Conservation (phyloP, 2,797 vertebrate species). For the Thalassophryne amazonica region DNA sequence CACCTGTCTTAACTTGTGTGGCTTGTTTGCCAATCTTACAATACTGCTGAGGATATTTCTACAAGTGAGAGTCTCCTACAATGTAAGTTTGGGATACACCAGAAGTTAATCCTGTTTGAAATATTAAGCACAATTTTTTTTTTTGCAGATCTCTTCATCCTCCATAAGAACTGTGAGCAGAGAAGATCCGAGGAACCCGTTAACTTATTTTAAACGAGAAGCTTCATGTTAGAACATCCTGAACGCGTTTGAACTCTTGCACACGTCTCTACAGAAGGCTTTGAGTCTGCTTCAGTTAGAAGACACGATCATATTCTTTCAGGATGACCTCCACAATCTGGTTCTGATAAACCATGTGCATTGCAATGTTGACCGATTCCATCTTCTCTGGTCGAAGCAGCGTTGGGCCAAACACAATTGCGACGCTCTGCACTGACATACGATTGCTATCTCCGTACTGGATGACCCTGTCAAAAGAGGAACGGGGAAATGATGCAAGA, state of each 20-base stretch:
- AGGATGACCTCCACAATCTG: conserved; percentile 94
- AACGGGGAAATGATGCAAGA: neutral
- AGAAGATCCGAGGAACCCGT: conserved; percentile 25
- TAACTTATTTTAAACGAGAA: conserved; percentile 10
- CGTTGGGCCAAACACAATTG: conserved; percentile 95
- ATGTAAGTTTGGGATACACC: conserved; percentile 20
- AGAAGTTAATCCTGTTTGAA: conserved; percentile 28
- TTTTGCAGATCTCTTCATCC: conserved; percentile 19
- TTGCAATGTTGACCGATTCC: conserved; percentile 87
- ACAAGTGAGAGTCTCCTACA: conserved; percentile 8
- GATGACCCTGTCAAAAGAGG: conserved; percentile 78
- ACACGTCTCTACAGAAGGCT: neutral
- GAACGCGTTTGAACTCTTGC: neutral
- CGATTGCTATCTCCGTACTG: conserved; percentile 85
- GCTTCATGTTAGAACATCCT: conserved; percentile 5
- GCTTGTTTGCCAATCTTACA: conserved; percentile 20
- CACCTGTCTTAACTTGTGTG: neutral
- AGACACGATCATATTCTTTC: conserved; percentile 83
- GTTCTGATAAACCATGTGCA: conserved; percentile 97
- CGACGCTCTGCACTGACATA: conserved; percentile 92
- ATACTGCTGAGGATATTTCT: conserved; percentile 50
- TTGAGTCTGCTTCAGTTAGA: conserved; percentile 63
- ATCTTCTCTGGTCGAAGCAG: conserved; percentile 86
- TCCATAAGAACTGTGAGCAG: conserved; percentile 19
- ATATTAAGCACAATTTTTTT: conserved; percentile 7